Evolutionary conservation across 2,797 vertebrate genomes (phyloP), one percentile per base, ranked within the genome.

Genomic region (Hydrocynus forskahlii): DNA sequence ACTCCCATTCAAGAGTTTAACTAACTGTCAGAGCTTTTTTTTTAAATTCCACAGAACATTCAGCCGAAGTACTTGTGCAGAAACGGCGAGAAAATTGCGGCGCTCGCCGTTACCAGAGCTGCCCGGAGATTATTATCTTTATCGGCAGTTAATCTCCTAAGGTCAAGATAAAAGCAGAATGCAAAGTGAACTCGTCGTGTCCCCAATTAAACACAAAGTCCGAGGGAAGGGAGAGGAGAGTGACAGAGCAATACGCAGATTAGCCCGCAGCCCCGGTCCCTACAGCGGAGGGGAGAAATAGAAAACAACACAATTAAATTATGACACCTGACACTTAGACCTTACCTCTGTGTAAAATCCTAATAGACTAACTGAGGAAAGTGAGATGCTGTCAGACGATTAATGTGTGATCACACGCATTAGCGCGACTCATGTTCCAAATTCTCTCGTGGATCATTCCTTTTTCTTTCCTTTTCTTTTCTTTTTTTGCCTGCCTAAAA

Each of bases 261-360:
- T 91, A 90, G 84, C 89, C 89, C 76, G 79, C 85, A 89, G 88
- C 84, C 87, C 57, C 8, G 55, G 85, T 92, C 91, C 90, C 91
- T 88, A 80, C 91, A 93, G 91, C 89, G 91, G 88, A 90, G 80
- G 82, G 72, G 89, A 92, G 92, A 92, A 92, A 92, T 89, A 92
- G 93, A 92, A 93, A 94, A 94, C 93, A 94, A 93, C 92, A 91
- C 93, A 94, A 94, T 95, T 94, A 95, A 94, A 95, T 94, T 93
- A 94, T 94, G 93, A 95, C 94, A 95, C 93, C 94, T 94, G 94
- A 95, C 93, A 95, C 90, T 89, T 89, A 91, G 92, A 91, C 92
- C 92, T 93, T 92, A 92, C 89, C 92, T 93, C 90, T 90, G 90
- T 90, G 91, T 75, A 87, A 92, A 94, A 93, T 94, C 90, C 92